Base-by-base conservation (phyloP, 2,888 invertebrate species). In the Hybos culiciformis region DNA sequence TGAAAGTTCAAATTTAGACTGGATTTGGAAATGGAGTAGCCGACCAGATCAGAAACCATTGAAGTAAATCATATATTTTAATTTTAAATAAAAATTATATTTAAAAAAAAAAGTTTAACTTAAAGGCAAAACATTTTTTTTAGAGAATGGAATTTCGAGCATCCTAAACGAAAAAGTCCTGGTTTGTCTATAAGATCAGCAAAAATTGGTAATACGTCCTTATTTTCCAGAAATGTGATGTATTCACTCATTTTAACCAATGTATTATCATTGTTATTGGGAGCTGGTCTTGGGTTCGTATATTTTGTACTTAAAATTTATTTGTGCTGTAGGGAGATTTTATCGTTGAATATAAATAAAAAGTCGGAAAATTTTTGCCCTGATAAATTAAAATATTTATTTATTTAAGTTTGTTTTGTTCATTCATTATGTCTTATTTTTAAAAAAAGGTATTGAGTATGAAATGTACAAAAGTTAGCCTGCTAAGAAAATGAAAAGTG, bases 21-120 rank as follows among this genome's bases (percentile, higher is more conserved):
- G 87, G 87, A 77, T 87, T 40, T 84, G 84, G 76, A 86, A 90
- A 58, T 93, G 91, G 91, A 90, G 87, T 68, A 87, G 86, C 61
- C 76, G 90, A 51, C 87, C 86, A 3, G 91, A 92, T 66, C 86
- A 87, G 65, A 70, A 78, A 52, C 90, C 90, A 26, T 90, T 91
- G 44, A 91, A 90, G 84, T 86, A 63, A 64, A 70, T 53, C 14
- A 11, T 19, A 21, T 11, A 5, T 32, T 37, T 31, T 12, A 11
- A 14, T 36, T 14, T 6, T 3, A 5, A 20, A 20, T 15, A 3
- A n/a, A 17, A 34, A 34, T 19, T 18, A 4, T 6, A 17, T 6
- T 17, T 15, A 7, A 14, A 8, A 32, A 32, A 32, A 15, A 15
- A 15, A 12, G 29, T 31, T 12, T 31, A 15, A 14, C 14, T 17